Evolutionary conservation across 2,113 vertebrate genomes (phyloP).

Genomic region (Rhombomys opimus): DNA sequence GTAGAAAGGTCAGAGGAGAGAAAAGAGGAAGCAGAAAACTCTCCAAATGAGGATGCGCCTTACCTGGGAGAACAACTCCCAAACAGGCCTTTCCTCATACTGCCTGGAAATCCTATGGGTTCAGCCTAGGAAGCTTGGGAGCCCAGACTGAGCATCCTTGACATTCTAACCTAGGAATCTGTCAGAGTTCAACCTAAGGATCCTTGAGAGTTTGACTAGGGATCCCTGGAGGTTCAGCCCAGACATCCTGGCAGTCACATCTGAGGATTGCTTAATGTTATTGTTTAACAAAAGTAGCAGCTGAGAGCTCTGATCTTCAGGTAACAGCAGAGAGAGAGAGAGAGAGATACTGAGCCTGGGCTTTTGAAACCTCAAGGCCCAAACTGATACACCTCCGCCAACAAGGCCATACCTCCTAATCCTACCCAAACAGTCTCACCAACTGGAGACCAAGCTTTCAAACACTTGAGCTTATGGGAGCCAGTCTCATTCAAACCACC

Average conservation of each 20-base stretch:
- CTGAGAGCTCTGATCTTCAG: neutral
- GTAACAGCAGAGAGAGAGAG: neutral
- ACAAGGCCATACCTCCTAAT: neutral
- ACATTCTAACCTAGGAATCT: neutral
- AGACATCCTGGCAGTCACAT: neutral
- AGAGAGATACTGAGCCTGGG: neutral
- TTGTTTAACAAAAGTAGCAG: neutral
- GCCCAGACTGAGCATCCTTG: neutral
- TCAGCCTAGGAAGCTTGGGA: neutral
- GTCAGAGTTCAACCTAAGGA: too few species aligned
- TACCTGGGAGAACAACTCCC: too few species aligned
- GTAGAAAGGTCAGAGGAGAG: neutral
- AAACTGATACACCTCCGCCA: too few species aligned
- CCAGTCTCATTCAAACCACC: neutral
- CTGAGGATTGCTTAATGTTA: neutral
- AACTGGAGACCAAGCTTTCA: neutral
- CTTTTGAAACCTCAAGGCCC: neutral
- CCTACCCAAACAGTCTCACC: neutral
- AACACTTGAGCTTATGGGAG: neutral
- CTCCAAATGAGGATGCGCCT: neutral
- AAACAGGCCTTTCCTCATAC: neutral
- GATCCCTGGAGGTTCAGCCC: neutral
- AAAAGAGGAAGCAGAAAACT: neutral
- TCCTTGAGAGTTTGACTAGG: neutral
- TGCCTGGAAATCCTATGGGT: neutral